A percentile compares a stretch with the other conserved stretches of the same genome.
Conservation (phyloP, 2,113 vertebrate species). For the Eulemur rufifrons region DNA sequence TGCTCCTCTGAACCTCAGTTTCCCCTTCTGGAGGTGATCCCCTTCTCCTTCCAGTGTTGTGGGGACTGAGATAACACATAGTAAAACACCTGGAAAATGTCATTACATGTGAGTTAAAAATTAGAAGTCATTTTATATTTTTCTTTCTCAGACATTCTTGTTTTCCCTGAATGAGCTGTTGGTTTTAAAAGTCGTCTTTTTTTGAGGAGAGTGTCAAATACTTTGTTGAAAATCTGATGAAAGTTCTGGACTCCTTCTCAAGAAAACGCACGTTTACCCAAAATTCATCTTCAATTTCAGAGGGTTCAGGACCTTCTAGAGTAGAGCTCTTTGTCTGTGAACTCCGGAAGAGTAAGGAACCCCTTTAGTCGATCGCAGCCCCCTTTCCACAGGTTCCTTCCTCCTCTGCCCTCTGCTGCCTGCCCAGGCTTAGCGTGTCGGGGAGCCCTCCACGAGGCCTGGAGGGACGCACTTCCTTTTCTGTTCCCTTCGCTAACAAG, state of each 20-base stretch:
- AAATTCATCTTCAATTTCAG: not conserved
- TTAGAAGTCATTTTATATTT: not conserved
- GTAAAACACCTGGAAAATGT: not conserved
- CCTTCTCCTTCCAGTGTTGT: not conserved
- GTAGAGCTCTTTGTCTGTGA: not conserved
- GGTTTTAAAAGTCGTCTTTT: not conserved
- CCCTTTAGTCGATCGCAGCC: not conserved
- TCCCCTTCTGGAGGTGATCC: not conserved
- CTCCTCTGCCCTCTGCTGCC: not conserved
- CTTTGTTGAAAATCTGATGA: constrained; percentile 18
- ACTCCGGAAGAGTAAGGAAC: not conserved
- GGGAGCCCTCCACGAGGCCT: not conserved
- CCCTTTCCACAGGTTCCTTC: not conserved
- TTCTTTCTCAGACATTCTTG: not conserved
- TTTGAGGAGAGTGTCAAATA: not conserved
- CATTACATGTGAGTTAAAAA: not conserved
- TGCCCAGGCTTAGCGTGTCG: not conserved
- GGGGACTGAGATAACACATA: not conserved
- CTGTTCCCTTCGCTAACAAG: not conserved
- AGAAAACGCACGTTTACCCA: constrained; percentile 1
- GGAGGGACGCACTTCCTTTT: not conserved
- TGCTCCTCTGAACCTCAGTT: not conserved
- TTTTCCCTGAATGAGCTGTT: not conserved
- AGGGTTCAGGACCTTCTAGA: not conserved
- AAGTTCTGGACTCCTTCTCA: not conserved